Conservation (phyloP, 2,888 invertebrate species). For the Clitarchus hookeri region DNA sequence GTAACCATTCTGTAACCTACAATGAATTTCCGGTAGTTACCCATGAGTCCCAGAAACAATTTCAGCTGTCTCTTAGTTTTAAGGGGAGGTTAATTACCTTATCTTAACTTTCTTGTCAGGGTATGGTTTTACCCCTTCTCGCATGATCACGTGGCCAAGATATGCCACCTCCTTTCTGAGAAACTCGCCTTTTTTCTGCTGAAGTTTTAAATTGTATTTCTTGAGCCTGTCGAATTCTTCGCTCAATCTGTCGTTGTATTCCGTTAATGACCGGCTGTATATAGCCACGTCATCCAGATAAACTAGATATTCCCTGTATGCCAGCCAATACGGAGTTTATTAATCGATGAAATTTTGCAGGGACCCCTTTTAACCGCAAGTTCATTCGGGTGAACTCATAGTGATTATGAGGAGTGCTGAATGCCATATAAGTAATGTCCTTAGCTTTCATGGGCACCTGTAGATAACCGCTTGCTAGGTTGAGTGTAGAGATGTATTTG, state of each 20-base stretch:
- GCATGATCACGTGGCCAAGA: background rate
- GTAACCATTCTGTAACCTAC: slow-evolving; percentile 29
- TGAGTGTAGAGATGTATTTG: background rate
- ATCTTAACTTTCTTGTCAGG: slow-evolving; percentile 5
- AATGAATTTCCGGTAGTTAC: slow-evolving; percentile 36
- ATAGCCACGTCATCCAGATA: background rate
- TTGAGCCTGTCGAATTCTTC: slow-evolving; percentile 6
- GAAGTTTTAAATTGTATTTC: slow-evolving; percentile 30
- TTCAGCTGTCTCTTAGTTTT: background rate
- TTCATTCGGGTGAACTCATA: background rate
- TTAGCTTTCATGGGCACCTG: background rate
- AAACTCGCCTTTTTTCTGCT: slow-evolving; percentile 38
- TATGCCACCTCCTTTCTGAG: slow-evolving; percentile 28
- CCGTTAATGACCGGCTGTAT: background rate
- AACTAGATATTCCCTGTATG: background rate
- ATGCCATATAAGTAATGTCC: background rate
- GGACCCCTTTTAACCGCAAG: background rate
- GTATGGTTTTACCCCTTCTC: slow-evolving; percentile 31
- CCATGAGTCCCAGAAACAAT: background rate
- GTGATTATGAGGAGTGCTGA: background rate
- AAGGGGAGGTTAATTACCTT: background rate
- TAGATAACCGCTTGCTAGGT: background rate
- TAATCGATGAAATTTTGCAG: background rate
- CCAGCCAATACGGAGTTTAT: background rate
- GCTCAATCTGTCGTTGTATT: background rate